These are phyloP conservation scores for Trididemnum miniatum DNA, from an alignment of 23 tunicate genomes.

Conservation along the genomic window DNA sequence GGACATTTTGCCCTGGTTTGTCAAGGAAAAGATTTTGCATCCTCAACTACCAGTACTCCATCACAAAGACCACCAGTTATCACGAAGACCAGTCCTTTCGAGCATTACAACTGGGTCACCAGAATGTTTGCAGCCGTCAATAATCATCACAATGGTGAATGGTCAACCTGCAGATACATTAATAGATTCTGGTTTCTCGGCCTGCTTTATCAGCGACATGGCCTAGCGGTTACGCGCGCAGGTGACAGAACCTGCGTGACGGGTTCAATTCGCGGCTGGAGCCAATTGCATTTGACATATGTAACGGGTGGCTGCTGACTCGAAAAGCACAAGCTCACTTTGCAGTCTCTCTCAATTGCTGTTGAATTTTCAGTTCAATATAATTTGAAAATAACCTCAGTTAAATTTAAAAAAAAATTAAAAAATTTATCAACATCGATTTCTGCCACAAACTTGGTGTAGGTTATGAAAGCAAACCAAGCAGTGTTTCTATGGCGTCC, in stretches of 20 bases:
- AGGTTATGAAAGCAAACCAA: background rate
- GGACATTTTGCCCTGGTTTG: background rate
- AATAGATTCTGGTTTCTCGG: conserved; percentile 4
- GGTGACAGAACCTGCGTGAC: too few relatives aligned
- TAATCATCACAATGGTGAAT: background rate
- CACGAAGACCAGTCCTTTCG: background rate
- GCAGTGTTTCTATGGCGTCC: background rate
- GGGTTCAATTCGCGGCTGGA: too few relatives aligned
- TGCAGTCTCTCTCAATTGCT: too few relatives aligned
- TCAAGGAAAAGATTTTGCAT: background rate
- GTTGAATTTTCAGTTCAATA: too few relatives aligned
- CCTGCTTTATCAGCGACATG: too few relatives aligned
- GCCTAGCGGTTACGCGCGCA: too few relatives aligned
- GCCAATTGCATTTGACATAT: too few relatives aligned
- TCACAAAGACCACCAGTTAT: too few relatives aligned
- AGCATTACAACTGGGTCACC: background rate
- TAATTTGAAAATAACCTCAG: too few relatives aligned
- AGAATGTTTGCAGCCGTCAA: background rate
- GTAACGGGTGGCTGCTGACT: too few relatives aligned
- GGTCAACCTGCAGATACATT: conserved; percentile 1
- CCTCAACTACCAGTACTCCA: background rate
- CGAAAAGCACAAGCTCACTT: too few relatives aligned
- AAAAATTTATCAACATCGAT: background rate
- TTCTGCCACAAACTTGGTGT: background rate
- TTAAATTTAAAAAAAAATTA: too few relatives aligned